Conservation (phyloP, 2,113 vertebrate species). For the Tragelaphus strepsiceros region DNA sequence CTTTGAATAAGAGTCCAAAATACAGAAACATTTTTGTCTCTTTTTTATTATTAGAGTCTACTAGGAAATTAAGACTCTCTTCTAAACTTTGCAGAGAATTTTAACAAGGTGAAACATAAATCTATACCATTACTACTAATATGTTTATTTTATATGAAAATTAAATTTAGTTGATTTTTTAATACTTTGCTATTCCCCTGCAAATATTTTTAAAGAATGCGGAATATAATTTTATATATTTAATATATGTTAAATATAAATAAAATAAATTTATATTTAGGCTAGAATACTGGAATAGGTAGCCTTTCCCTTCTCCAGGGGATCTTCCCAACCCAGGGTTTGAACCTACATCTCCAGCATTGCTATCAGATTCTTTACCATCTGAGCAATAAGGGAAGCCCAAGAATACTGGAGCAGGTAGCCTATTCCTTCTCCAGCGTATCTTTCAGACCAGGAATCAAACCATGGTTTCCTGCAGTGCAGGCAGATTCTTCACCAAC, state of each 20-base stretch:
- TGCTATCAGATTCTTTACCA: neutral
- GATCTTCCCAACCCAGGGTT: neutral
- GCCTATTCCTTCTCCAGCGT: neutral
- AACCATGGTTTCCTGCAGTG: neutral
- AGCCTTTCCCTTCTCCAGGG: neutral
- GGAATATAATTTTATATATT: neutral
- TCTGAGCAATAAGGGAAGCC: neutral
- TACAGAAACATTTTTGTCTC: neutral
- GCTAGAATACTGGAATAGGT: neutral
- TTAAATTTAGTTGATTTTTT: neutral
- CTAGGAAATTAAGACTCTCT: neutral
- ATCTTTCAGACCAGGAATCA: neutral
- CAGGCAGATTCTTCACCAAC: neutral
- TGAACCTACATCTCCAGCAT: neutral
- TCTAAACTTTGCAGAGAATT: neutral
- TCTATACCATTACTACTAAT: neutral
- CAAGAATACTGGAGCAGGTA: neutral
- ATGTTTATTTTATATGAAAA: neutral
- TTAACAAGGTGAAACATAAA: neutral
- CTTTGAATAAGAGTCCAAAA: neutral
- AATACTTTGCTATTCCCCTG: neutral
- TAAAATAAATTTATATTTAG: neutral
- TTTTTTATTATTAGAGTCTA: neutral
- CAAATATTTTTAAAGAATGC: neutral
- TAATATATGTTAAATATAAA: neutral